Conservation (phyloP, 1,140 invertebrate genomes). For the Drosophila pseudoananassae region DNA sequence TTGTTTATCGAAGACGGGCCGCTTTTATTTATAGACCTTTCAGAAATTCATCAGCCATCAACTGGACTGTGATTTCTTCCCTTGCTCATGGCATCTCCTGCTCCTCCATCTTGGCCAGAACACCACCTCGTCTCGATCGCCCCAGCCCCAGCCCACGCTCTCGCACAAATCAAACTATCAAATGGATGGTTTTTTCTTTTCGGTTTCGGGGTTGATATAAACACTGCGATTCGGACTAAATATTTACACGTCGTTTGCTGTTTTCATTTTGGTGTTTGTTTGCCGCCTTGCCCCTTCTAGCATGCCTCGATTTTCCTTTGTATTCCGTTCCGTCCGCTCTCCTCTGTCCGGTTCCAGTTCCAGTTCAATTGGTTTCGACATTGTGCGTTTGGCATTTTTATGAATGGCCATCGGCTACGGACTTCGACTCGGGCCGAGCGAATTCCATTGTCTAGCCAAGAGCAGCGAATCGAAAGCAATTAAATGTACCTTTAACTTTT, state of each 20-base stretch:
- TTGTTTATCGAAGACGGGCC: conserved; percentile 44
- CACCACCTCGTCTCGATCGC: background rate
- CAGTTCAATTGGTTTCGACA: conserved; percentile 29
- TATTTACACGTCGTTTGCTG: conserved; percentile 64
- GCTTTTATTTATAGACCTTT: conserved; percentile 68
- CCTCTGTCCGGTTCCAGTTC: conserved; percentile 12
- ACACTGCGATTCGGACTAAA: conserved; percentile 52
- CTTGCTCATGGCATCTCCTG: too few relatives aligned
- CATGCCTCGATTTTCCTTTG: conserved; percentile 4
- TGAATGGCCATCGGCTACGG: conserved; percentile 54
- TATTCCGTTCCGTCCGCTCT: conserved; percentile 4
- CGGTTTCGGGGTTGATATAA: conserved; percentile 53
- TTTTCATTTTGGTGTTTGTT: conserved; percentile 64
- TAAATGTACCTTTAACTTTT: conserved; percentile 61
- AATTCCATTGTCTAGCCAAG: conserved; percentile 53
- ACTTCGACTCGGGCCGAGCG: conserved; percentile 2
- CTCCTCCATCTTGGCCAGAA: background rate
- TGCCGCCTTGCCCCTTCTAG: background rate
- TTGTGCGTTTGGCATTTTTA: conserved; percentile 68
- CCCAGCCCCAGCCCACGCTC: background rate
- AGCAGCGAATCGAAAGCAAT: conserved; percentile 42
- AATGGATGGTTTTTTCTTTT: conserved; percentile 51
- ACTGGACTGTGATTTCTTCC: conserved; percentile 23
- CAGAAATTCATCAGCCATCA: conserved; percentile 59
- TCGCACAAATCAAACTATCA: conserved; percentile 46